Evolutionary conservation across 2,888 invertebrate genomes (phyloP).

Genomic region (Mactromeris polynyma): DNA sequence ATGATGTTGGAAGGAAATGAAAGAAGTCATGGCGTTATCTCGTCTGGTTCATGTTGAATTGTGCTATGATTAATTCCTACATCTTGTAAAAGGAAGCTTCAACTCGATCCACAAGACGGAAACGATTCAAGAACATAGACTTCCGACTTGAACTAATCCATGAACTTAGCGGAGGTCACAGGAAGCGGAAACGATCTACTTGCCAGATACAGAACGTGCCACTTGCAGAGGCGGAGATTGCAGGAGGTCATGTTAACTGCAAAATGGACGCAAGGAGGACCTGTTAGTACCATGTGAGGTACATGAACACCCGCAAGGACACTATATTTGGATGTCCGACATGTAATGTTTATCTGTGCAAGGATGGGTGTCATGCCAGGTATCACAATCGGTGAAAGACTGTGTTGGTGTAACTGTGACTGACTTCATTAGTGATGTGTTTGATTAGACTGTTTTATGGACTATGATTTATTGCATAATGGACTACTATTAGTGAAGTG

Average conservation of each 20-base stretch:
- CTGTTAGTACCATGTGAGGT: background rate
- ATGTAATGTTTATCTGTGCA: background rate
- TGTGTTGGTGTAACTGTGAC: too few relatives aligned
- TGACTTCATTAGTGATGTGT: too few relatives aligned
- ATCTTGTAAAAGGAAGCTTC: background rate
- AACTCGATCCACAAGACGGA: background rate
- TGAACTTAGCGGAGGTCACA: background rate
- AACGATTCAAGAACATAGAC: background rate
- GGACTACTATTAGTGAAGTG: too few relatives aligned
- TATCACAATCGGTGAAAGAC: background rate
- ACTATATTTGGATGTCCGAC: background rate
- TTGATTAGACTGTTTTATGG: too few relatives aligned
- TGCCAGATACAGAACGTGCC: background rate
- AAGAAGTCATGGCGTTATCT: background rate
- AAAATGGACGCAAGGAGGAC: background rate
- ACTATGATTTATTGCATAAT: too few relatives aligned
- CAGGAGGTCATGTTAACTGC: background rate
- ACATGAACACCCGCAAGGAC: background rate
- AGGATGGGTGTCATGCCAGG: background rate
- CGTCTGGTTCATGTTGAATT: background rate
- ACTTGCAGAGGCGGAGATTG: background rate
- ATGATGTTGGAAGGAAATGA: conserved; percentile 38
- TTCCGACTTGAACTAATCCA: background rate
- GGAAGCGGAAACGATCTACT: background rate
- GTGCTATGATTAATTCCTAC: background rate